Base-by-base conservation (phyloP, 2,797 vertebrate genomes). In the Erpetoichthys calabaricus region DNA sequence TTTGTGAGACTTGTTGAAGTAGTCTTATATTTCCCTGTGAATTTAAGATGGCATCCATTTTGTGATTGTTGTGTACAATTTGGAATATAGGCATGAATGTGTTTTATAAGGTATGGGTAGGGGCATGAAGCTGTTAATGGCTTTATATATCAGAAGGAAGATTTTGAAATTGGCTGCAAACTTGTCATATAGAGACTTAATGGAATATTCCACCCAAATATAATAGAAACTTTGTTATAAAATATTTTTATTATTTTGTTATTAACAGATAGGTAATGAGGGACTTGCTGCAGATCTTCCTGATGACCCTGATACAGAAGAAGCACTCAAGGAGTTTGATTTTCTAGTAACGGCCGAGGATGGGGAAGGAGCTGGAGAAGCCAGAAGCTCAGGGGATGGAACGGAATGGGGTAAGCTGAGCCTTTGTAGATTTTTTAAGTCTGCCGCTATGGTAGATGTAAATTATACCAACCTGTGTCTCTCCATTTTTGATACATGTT, bases 271-370 rank as follows among this genome's bases (percentile, higher is more conserved):
- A 63, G 93, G 91, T 66, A 97, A 98, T 70, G 94, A 98, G 80
- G 94, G 95, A 56, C 84, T 98, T 79, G 95, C 95, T 42, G 90
- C 92, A 8, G 94, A 98, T 69, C 79, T 91, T 69, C 85, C 86
- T 62, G 94, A 97, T 53, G 93, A 96, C 57, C 83, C 89, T 0
- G 94, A 98, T 80, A 98, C 94, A 44, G 94, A 97, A 75, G 94
- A 97, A 79, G 95, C 91, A 2, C 79, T 98, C 73, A 98, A 98
- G 79, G 94, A 98, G 77, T 98, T 98, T 82, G 94, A 98, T 79
- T 98, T 98, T 77, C 79, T 98, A 80, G 95, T 96, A 63, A 94
- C 91, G 44, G 92, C 92, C n/a, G 95, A 98, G 79, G 95, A 98
- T 57, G 95, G 93, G 43, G 94, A 98, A 67, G 95, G 95, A 62